Evolutionary conservation across 2,797 vertebrate genomes (phyloP).

Genomic region (Takifugu rubripes): DNA sequence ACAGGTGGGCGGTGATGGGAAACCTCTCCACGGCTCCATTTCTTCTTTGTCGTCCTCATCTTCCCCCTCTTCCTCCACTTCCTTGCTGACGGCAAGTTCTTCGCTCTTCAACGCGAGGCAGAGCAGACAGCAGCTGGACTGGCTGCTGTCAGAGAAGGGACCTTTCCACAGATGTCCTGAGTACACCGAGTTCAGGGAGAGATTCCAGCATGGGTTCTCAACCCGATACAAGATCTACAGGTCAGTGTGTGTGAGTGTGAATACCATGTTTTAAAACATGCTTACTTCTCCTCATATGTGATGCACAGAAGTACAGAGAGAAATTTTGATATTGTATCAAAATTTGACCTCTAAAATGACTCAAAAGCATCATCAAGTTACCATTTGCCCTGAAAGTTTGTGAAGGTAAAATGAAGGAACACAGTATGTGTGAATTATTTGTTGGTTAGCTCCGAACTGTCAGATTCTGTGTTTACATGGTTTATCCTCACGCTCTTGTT

Average conservation of each 20-base stretch:
- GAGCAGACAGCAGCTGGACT: slow-evolving; percentile 85
- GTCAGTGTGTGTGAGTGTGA: slow-evolving; percentile 66
- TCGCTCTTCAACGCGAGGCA: slow-evolving; percentile 60
- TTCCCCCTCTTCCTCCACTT: slow-evolving; percentile 54
- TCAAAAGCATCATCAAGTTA: too few species aligned
- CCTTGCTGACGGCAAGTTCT: slow-evolving; percentile 56
- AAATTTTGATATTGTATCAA: too few species aligned
- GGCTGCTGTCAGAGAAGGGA: slow-evolving; percentile 94
- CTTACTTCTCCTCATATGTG: neutral
- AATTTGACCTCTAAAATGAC: too few species aligned
- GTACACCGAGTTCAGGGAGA: slow-evolving; percentile 92
- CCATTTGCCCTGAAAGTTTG: too few species aligned
- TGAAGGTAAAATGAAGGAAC: too few species aligned
- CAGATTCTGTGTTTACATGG: too few species aligned
- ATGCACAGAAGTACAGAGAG: too few species aligned
- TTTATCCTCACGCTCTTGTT: too few species aligned
- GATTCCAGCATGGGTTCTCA: slow-evolving; percentile 93
- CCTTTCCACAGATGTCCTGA: slow-evolving; percentile 94
- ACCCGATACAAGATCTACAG: slow-evolving; percentile 99
- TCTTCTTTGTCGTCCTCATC: slow-evolving; percentile 61
- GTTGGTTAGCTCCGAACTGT: too few species aligned
- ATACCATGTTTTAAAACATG: neutral
- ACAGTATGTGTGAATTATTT: too few species aligned
- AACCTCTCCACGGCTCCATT: slow-evolving; percentile 69
- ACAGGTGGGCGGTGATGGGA: slow-evolving; percentile 69